A percentile compares a stretch with the other conserved stretches of the same genome.
phyloP scores from a whole-genome alignment of 2,113 vertebrate genomes.

The Epinephelus fuscoguttatus region DNA sequence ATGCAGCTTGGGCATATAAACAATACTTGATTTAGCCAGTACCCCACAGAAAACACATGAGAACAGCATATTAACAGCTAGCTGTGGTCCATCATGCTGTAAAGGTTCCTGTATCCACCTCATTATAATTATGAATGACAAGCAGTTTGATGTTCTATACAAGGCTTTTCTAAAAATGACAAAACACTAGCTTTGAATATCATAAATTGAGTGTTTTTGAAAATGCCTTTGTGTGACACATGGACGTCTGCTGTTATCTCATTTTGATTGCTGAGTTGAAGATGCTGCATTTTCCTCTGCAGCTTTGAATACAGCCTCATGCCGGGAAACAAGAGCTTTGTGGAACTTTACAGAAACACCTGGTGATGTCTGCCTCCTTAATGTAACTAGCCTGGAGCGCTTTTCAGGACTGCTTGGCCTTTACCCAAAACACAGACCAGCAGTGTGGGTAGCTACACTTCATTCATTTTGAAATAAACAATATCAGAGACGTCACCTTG shows the following conservation, averaged over 20 bases:
- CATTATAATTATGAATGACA: neutral
- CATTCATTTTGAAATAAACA: conserved; percentile 73
- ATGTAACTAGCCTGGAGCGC: conserved; percentile 61
- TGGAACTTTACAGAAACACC: conserved; percentile 58
- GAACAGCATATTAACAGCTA: conserved; percentile 47
- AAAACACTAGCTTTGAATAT: neutral
- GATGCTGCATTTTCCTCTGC: neutral
- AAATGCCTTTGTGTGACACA: neutral
- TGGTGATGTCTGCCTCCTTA: conserved; percentile 14
- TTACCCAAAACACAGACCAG: conserved; percentile 69
- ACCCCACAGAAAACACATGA: conserved; percentile 47
- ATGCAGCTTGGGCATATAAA: conserved; percentile 44
- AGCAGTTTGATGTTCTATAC: neutral
- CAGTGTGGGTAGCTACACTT: conserved; percentile 63
- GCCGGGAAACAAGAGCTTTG: conserved; percentile 6
- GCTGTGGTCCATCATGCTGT: conserved; percentile 10
- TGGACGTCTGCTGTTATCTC: neutral
- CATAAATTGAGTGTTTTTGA: neutral
- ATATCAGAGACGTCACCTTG: conserved; percentile 66
- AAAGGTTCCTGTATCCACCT: conserved; percentile 21
- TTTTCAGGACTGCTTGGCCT: conserved; percentile 55
- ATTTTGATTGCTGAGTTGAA: neutral
- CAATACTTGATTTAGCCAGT: conserved; percentile 49
- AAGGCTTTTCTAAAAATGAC: neutral
- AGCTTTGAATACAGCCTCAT: neutral